phyloP scores from a whole-genome alignment of 2,113 vertebrate genomes.

The Cebidichthys violaceus region DNA sequence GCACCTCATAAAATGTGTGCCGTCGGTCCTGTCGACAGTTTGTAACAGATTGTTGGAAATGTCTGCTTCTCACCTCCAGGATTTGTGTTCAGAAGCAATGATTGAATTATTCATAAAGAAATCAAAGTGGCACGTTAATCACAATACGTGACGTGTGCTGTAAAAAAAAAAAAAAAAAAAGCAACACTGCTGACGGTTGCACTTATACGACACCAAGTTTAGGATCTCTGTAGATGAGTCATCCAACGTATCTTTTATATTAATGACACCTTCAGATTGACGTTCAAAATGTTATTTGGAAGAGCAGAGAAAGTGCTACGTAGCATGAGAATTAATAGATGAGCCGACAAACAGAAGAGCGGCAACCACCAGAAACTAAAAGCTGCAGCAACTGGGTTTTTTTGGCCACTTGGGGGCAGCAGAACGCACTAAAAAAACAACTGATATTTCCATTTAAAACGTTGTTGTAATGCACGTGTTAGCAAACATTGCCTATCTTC shows the following conservation, averaged over 20 bases:
- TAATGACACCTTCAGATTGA: neutral
- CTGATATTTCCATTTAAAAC: neutral
- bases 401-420: neutral
- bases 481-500: neutral
- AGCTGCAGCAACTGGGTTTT: neutral
- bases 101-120: constrained; percentile 59
- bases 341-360: neutral
- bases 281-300: neutral
- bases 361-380: neutral
- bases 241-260: neutral
- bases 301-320: neutral
- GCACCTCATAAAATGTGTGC: constrained; percentile 49
- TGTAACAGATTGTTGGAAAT: constrained; percentile 34
- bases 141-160: constrained; percentile 33
- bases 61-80: constrained; percentile 24
- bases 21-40: constrained; percentile 58
- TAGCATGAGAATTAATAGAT: neutral
- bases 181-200: constrained; percentile 1
- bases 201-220: constrained; percentile 5
- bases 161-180: constrained; percentile 13
- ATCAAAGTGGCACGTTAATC: constrained; percentile 49
- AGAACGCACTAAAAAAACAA: neutral
- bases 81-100: constrained; percentile 31
- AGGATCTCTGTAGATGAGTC: neutral
- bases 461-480: neutral